Conservation (phyloP, 2,888 invertebrate genomes). For the Ochropleura leucogaster region DNA sequence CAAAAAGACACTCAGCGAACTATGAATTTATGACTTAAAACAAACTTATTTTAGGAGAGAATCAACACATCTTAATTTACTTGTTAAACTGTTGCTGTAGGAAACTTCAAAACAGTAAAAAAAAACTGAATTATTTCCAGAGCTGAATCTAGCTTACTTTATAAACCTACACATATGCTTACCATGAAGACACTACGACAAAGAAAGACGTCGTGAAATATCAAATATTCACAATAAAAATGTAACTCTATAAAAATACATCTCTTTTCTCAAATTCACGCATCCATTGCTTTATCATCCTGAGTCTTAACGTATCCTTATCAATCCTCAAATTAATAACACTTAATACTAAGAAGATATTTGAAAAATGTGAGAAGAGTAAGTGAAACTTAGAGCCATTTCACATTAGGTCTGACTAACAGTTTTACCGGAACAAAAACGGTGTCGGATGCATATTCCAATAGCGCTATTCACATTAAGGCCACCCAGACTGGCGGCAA, state of each 20-base stretch:
- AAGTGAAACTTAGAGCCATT: background rate
- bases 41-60: background rate
- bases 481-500: too few relatives aligned
- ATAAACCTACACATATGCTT: conserved; percentile 44
- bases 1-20: conserved; percentile 37
- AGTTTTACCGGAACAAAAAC: too few relatives aligned
- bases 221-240: conserved; percentile 68
- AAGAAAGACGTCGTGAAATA: conserved; percentile 68
- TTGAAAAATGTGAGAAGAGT: conserved; percentile 37
- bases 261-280: conserved; percentile 67
- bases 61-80: background rate
- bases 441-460: too few relatives aligned
- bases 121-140: background rate
- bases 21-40: conserved; percentile 16
- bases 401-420: too few relatives aligned
- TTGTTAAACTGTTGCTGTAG: background rate
- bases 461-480: too few relatives aligned
- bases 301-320: conserved; percentile 54
- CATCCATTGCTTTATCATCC: conserved; percentile 60
- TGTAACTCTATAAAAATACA: conserved; percentile 77
- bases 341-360: conserved; percentile 54
- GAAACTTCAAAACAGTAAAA: conserved; percentile 7
- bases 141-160: background rate
- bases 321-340: conserved; percentile 62
- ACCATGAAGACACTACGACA: conserved; percentile 39